phyloP scores from a whole-genome alignment of 2,888 invertebrate species.

The Dynastes grantii region DNA sequence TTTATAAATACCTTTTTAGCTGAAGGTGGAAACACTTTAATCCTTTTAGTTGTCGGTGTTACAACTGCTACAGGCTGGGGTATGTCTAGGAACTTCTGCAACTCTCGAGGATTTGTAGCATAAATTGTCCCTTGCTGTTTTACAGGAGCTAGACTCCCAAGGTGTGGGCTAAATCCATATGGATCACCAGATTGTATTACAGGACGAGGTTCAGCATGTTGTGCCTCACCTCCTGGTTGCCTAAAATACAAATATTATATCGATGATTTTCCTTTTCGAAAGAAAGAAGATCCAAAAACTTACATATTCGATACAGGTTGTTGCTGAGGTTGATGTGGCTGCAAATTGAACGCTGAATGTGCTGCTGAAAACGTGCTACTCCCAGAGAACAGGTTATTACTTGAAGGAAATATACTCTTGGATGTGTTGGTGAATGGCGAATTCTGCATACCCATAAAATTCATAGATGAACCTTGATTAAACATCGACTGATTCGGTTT shows the following conservation, averaged over 20 bases:
- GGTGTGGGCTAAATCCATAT: slow-evolving; percentile 64
- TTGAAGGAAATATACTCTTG: slow-evolving; percentile 33
- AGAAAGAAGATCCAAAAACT: slow-evolving; percentile 48
- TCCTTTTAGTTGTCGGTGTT: slow-evolving; percentile 46
- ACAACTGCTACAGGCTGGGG: slow-evolving; percentile 53
- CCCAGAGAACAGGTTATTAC: slow-evolving; percentile 60
- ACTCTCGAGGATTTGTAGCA: slow-evolving; percentile 65
- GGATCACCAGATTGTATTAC: slow-evolving; percentile 57
- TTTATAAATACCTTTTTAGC: slow-evolving; percentile 29
- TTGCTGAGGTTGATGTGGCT: slow-evolving; percentile 59
- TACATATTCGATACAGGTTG: slow-evolving; percentile 59
- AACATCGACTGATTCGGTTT: slow-evolving; percentile 61
- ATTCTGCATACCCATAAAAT: slow-evolving; percentile 57
- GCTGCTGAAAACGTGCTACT: slow-evolving; percentile 48
- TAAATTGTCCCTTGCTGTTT: slow-evolving; percentile 49
- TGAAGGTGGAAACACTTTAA: slow-evolving; percentile 45
- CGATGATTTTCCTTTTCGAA: background rate
- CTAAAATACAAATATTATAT: slow-evolving; percentile 52
- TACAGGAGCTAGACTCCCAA: slow-evolving; percentile 62
- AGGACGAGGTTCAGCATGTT: slow-evolving; percentile 34
- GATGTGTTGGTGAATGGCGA: slow-evolving; percentile 64
- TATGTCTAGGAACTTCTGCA: slow-evolving; percentile 64
- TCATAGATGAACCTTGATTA: slow-evolving; percentile 59
- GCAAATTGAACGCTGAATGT: slow-evolving; percentile 52
- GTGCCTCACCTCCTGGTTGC: slow-evolving; percentile 44